phyloP scores from a whole-genome alignment of 1,140 invertebrate genomes.

The Drosophila busckii region DNA sequence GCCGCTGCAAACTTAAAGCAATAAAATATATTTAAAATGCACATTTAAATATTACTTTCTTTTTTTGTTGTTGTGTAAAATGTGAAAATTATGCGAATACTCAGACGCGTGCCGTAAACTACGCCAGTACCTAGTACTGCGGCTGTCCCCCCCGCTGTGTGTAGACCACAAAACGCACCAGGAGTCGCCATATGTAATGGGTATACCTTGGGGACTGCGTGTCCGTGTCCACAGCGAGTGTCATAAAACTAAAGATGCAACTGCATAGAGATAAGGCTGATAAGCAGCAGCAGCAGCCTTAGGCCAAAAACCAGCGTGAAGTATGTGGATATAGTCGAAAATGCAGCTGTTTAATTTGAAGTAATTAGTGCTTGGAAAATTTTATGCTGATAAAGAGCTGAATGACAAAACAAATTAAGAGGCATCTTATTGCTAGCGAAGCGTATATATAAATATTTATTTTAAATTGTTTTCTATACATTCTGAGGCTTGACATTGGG shows the following conservation, averaged over 20 bases:
- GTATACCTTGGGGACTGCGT: conserved; percentile 14
- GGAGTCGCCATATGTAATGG: conserved; percentile 30
- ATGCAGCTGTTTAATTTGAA: conserved; percentile 40
- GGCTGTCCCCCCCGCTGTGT: conserved; percentile 47
- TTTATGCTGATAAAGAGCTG: conserved; percentile 11
- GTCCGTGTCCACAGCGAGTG: conserved; percentile 22
- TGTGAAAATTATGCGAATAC: conserved; percentile 68
- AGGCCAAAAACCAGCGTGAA: conserved; percentile 28
- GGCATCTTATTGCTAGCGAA: not conserved
- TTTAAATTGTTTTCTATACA: not conserved
- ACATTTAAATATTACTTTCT: conserved; percentile 42
- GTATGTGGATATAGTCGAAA: conserved; percentile 1
- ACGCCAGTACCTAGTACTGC: conserved; percentile 1
- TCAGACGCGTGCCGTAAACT: conserved; percentile 51
- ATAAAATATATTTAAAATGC: conserved; percentile 62
- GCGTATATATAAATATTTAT: not conserved
- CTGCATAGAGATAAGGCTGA: conserved; percentile 45
- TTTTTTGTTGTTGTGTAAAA: conserved; percentile 37
- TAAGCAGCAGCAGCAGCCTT: conserved; percentile 38
- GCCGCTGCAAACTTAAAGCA: conserved; percentile 55
- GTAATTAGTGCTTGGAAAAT: conserved; percentile 48
- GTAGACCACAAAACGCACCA: conserved; percentile 59
- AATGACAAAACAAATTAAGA: not conserved
- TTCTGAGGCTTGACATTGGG: not conserved
- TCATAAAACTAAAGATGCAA: conserved; percentile 9